Conservation (phyloP, 2,113 vertebrate genomes). For the Peromyscus californicus region DNA sequence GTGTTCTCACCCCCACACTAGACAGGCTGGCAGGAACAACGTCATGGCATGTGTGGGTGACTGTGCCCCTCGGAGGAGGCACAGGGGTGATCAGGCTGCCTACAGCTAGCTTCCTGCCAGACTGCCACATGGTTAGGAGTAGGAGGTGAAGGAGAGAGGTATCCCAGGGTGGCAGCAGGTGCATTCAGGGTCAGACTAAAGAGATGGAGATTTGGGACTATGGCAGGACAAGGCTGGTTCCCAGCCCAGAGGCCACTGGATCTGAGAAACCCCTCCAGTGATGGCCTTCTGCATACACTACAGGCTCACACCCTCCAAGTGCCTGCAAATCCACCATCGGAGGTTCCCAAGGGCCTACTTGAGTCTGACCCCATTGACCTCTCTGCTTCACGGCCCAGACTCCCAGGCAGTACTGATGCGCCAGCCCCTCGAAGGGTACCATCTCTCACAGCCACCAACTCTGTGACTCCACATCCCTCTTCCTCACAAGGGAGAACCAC, state of each 20-base stretch:
- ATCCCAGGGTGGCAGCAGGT: slow-evolving; percentile 46
- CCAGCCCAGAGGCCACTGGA: neutral
- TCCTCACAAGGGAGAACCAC: neutral
- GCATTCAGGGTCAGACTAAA: slow-evolving; percentile 46
- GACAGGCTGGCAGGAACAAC: slow-evolving; percentile 68
- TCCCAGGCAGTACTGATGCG: neutral
- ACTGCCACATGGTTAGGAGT: slow-evolving; percentile 63
- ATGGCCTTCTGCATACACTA: neutral
- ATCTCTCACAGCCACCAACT: slow-evolving; percentile 35
- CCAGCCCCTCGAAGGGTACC: neutral
- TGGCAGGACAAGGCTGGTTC: neutral
- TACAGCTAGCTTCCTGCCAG: slow-evolving; percentile 80
- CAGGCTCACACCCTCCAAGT: slow-evolving; percentile 2
- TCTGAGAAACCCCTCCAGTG: neutral
- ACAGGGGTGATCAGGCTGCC: slow-evolving; percentile 70
- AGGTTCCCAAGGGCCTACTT: neutral
- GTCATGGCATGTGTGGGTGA: slow-evolving; percentile 79
- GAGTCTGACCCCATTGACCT: slow-evolving; percentile 58
- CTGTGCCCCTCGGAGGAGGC: slow-evolving; percentile 71
- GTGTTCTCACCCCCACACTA: slow-evolving; percentile 58
- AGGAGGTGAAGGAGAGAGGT: slow-evolving; percentile 56
- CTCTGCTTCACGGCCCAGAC: neutral
- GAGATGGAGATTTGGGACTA: slow-evolving; percentile 11
- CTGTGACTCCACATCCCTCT: neutral
- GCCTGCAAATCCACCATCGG: slow-evolving; percentile 28